Evolutionary conservation across 92 coral and sea anemone species (phyloP).

Genomic region (Umimayanthus kanabou): DNA sequence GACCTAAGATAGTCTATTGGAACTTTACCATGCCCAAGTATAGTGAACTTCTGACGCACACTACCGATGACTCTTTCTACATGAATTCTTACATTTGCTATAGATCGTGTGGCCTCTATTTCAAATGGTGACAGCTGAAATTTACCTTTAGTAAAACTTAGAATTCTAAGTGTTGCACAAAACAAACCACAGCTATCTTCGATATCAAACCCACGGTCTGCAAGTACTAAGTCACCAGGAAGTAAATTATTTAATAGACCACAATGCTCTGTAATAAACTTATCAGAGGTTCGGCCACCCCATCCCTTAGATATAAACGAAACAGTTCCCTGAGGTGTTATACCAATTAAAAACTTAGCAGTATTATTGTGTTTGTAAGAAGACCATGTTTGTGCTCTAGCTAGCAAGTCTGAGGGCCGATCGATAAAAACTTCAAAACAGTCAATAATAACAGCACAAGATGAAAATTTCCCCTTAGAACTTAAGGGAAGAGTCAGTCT

Average conservation of each 20-base stretch:
- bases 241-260: constrained; percentile 59
- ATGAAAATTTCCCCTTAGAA: constrained; percentile 30
- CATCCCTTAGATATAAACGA: constrained; percentile 65
- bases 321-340: constrained; percentile 71
- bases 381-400: constrained; percentile 46
- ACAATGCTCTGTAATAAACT: constrained; percentile 66
- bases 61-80: constrained; percentile 53
- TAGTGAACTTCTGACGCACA: constrained; percentile 41
- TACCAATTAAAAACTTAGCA: constrained; percentile 38
- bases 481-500: constrained; percentile 37
- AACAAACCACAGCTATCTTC: constrained; percentile 43
- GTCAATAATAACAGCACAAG: constrained; percentile 36
- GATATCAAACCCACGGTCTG: constrained; percentile 49
- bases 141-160: constrained; percentile 51
- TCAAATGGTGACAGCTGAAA: constrained; percentile 43
- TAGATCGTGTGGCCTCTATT: constrained; percentile 50
- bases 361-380: constrained; percentile 44
- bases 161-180: constrained; percentile 39
- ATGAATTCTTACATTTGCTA: constrained; percentile 46
- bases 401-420: constrained; percentile 36
- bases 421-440: constrained; percentile 49
- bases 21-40: constrained; percentile 39
- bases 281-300: constrained; percentile 73
- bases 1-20: constrained; percentile 39
- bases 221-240: constrained; percentile 67